These are phyloP conservation scores for Yponomeuta plumbellus DNA, from an alignment of 2,888 invertebrate genomes.

Conservation along the genomic window DNA sequence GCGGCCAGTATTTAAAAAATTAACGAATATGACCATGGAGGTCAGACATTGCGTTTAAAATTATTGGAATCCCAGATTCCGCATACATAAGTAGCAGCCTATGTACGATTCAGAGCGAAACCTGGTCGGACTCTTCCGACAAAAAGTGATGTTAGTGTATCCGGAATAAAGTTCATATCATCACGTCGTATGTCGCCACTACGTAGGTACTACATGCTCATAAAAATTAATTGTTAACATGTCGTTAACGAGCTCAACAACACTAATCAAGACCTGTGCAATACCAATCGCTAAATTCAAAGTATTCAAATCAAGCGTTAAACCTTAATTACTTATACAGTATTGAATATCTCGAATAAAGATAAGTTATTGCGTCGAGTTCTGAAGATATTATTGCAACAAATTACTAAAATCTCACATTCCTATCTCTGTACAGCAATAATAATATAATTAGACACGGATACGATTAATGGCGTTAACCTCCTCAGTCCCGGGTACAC, in stretches of 20 bases:
- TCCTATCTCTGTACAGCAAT: neutral
- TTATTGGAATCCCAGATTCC: too few relatives aligned
- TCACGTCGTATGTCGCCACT: neutral
- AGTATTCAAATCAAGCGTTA: neutral
- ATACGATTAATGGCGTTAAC: neutral
- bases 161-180: too few relatives aligned
- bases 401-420: constrained; percentile 5
- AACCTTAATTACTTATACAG: neutral
- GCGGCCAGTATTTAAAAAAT: too few relatives aligned
- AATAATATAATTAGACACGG: constrained; percentile 6
- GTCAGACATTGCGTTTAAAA: too few relatives aligned
- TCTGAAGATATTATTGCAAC: constrained; percentile 5
- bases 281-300: neutral
- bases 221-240: neutral
- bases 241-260: neutral
- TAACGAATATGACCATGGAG: too few relatives aligned
- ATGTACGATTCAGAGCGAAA: too few relatives aligned
- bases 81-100: too few relatives aligned
- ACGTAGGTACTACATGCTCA: neutral
- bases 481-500: too few relatives aligned
- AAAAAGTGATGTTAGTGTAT: too few relatives aligned
- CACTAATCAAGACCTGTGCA: neutral
- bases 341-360: neutral
- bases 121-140: too few relatives aligned
- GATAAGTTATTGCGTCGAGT: neutral